Conservation (phyloP, 2,113 vertebrate species). For the Saccopteryx bilineata region DNA sequence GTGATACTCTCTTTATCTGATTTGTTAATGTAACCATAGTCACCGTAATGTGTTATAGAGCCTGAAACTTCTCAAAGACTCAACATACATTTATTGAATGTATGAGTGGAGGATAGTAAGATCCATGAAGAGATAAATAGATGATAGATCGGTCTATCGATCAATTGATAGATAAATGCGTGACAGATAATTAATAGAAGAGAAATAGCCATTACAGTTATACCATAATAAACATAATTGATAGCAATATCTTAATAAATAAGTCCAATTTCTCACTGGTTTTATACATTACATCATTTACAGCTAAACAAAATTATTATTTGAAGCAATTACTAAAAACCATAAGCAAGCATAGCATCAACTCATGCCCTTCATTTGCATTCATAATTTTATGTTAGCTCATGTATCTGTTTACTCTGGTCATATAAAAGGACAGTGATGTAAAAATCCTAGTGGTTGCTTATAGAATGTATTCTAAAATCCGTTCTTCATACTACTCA, state of each 20-base stretch:
- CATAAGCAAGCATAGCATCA: background rate
- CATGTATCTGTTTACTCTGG: background rate
- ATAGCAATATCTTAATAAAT: conserved; percentile 45
- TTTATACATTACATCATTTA: conserved; percentile 57
- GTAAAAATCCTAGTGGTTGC: background rate
- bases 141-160: background rate
- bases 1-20: background rate
- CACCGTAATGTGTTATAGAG: background rate
- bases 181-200: background rate
- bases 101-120: background rate
- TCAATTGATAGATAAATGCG: background rate
- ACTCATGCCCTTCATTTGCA: background rate
- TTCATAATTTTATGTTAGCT: background rate
- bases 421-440: background rate
- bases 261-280: conserved; percentile 11
- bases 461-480: background rate
- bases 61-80: background rate
- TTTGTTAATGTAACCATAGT: background rate
- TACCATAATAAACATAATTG: conserved; percentile 8
- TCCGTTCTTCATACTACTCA: background rate
- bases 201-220: background rate
- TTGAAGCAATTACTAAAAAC: conserved; percentile 54
- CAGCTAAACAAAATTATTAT: conserved; percentile 49
- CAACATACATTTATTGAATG: background rate
- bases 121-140: background rate